Base-by-base conservation (phyloP, 2,888 invertebrate species). In the Eupithecia vulgata region DNA sequence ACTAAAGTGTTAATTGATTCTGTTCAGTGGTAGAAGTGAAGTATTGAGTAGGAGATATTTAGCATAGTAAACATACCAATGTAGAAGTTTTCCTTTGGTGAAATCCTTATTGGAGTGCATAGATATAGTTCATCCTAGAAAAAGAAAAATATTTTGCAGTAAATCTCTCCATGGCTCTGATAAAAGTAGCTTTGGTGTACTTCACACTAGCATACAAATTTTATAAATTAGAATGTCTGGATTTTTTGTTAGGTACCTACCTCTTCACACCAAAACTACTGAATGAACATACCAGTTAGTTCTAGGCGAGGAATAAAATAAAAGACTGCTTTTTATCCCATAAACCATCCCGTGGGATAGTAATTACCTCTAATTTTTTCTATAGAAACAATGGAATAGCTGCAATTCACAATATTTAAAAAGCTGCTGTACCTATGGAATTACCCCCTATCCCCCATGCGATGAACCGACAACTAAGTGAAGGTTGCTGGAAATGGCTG, bases 101-200 rank as follows among this genome's bases (percentile, higher is more conserved):
- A 96, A 76, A 99, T 96, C 91, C 97, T 96, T 70, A 98, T 96
- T 8, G 98, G 97, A 17, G 98, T 98, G 90, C 99, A 99, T 35
- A 99, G 92, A 87, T 99, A 99, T 15, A 98, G 94, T 88, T 99
- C 99, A 83, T 97, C 97, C 98, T 99, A 94, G 77, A 96, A 96
- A 35, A 37, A n/a, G 13, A 17, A n/a, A 35, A 62, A 35, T 62
- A 35, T 5, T 15, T 52, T 34, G 17, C 35, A 34, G 3, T 62
- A n/a, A 34, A 10, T 21, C 3, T 52, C 4, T 12, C 7, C 21
- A 12, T 4, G 0, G 52, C 52, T 21, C 52, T 21, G 1, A n/a
- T 10, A 52, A 21, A 52, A 21, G 10, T 8, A 48, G 0, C 1
- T 52, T 21, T 52, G 1, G 21, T 21, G 5, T 48, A 35, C 5